Evolutionary conservation across 1,140 invertebrate species (phyloP).

Genomic region (Cylas formicarius): DNA sequence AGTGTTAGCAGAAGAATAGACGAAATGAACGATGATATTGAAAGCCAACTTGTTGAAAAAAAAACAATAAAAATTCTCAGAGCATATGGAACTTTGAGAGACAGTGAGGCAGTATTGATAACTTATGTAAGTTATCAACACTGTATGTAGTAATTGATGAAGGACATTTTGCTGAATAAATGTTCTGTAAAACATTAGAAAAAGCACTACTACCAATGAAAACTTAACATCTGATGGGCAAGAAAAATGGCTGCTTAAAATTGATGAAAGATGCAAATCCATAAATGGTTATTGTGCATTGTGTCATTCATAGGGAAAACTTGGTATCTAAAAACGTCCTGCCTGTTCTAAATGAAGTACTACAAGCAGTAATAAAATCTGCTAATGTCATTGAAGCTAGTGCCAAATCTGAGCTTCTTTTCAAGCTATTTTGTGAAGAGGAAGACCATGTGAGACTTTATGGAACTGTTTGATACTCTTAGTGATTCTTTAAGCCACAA

Average conservation of each 20-base stretch:
- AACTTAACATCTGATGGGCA: constrained; percentile 13
- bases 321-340: constrained; percentile 23
- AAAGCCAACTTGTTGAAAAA: too few relatives aligned
- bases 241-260: constrained; percentile 21
- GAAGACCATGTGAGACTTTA: constrained; percentile 28
- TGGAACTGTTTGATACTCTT: constrained; percentile 25
- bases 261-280: constrained; percentile 22
- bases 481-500: constrained; percentile 24
- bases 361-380: constrained; percentile 23
- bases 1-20: too few relatives aligned
- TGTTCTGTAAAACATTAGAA: too few relatives aligned
- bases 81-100: too few relatives aligned
- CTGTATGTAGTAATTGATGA: too few relatives aligned
- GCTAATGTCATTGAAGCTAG: constrained; percentile 25
- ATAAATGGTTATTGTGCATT: constrained; percentile 26
- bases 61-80: too few relatives aligned
- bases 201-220: too few relatives aligned
- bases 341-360: constrained; percentile 28
- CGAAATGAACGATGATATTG: too few relatives aligned
- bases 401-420: constrained; percentile 25
- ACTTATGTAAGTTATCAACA: too few relatives aligned
- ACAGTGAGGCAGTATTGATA: too few relatives aligned
- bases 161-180: too few relatives aligned
- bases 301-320: constrained; percentile 27
- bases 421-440: constrained; percentile 26